Evolutionary conservation across 2,113 vertebrate genomes (phyloP).

Genomic region (Eubucco bourcierii): DNA sequence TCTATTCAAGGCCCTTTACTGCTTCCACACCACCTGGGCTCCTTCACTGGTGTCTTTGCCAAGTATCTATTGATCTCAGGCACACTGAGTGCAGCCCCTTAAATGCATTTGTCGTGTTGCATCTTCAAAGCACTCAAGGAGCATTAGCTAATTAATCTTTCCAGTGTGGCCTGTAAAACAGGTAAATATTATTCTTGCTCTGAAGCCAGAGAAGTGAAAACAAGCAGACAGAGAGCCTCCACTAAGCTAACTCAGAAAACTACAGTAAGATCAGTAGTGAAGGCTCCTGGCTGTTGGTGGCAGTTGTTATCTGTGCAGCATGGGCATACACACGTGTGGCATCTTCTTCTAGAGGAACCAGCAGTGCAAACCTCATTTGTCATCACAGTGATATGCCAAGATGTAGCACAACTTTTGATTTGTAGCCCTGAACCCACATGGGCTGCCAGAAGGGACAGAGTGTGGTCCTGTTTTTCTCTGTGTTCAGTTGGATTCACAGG

Average conservation of each 20-base stretch:
- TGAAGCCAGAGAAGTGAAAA: background rate
- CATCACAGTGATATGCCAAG: background rate
- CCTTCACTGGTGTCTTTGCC: background rate
- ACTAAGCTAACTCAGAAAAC: background rate
- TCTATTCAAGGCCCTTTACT: background rate
- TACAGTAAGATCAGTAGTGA: background rate
- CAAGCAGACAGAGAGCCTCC: background rate
- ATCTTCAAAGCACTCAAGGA: background rate
- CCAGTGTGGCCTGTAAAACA: background rate
- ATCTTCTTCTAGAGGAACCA: background rate
- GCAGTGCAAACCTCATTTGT: background rate
- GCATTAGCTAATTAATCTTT: constrained; percentile 3
- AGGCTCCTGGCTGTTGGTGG: background rate
- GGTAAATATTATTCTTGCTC: constrained; percentile 22
- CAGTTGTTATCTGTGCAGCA: background rate
- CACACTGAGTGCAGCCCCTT: background rate
- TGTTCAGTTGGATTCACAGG: background rate
- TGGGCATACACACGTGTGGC: background rate
- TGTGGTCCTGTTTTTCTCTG: accelerated
- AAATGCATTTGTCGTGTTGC: background rate
- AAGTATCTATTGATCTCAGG: background rate
- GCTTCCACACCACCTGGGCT: accelerated
- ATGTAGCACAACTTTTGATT: background rate
- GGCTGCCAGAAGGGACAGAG: background rate
- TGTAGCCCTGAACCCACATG: background rate